phyloP scores from a whole-genome alignment of 2,797 vertebrate genomes.

The Microctenopoma lineatum region DNA sequence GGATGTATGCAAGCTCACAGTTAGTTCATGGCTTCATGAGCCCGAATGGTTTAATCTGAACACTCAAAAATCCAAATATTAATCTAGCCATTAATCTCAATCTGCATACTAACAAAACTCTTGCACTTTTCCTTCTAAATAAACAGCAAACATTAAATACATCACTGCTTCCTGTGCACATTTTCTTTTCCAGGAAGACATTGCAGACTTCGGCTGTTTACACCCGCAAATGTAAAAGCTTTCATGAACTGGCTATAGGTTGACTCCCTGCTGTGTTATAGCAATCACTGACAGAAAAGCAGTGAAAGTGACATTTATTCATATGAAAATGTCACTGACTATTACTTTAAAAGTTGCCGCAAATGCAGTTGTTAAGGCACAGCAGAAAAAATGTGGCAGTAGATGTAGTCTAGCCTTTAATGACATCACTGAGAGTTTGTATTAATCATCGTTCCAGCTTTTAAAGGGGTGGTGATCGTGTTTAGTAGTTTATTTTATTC shows the following conservation, averaged over 20 bases:
- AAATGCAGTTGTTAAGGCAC: slow-evolving; percentile 51
- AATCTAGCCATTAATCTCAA: not conserved
- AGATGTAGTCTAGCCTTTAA: slow-evolving; percentile 31
- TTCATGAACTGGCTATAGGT: slow-evolving; percentile 69
- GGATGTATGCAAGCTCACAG: not conserved
- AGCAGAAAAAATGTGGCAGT: slow-evolving; percentile 19
- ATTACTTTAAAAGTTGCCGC: slow-evolving; percentile 63
- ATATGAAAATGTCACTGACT: slow-evolving; percentile 71
- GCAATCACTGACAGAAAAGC: slow-evolving; percentile 60
- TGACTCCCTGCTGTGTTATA: slow-evolving; percentile 64
- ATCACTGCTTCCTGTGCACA: slow-evolving; percentile 10
- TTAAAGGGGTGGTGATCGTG: not conserved
- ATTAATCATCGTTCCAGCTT: slow-evolving; percentile 19
- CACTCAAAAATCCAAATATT: not conserved
- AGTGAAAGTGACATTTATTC: slow-evolving; percentile 72
- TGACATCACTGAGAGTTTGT: slow-evolving; percentile 35
- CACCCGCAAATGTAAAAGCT: slow-evolving; percentile 63
- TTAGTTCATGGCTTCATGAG: not conserved
- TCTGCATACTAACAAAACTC: not conserved
- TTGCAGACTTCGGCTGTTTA: slow-evolving; percentile 39
- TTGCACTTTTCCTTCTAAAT: slow-evolving; percentile 1
- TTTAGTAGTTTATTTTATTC: slow-evolving; percentile 14
- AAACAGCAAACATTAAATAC: slow-evolving; percentile 13
- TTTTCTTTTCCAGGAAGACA: slow-evolving; percentile 13
- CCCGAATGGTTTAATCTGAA: not conserved